A percentile compares a stretch with the other conserved stretches of the same genome.
Evolutionary conservation across 2,113 vertebrate species (phyloP).

Genomic region (Urocolius indicus): DNA sequence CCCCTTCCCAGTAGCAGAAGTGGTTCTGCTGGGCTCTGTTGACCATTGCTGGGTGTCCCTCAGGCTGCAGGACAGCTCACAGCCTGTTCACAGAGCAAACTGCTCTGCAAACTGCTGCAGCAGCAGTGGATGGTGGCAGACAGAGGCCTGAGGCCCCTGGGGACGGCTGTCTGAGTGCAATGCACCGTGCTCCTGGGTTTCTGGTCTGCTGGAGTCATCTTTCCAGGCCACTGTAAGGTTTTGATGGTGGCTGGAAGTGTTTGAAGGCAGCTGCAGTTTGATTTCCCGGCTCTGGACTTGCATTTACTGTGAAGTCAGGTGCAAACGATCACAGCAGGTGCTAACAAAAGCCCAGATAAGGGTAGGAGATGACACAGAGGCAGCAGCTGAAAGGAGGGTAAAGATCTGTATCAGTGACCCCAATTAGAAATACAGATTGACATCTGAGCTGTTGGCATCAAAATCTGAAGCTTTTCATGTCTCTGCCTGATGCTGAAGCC

Average conservation of each 20-base stretch:
- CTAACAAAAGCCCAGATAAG: background rate
- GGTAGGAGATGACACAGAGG: background rate
- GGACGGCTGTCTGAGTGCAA: background rate
- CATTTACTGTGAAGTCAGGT: background rate
- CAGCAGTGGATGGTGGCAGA: background rate
- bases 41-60: background rate
- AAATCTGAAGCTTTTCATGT: background rate
- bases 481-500: conserved; percentile 2
- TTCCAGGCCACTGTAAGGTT: background rate
- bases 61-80: background rate
- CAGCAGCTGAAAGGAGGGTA: background rate
- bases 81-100: background rate
- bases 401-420: background rate
- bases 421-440: background rate
- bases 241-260: background rate
- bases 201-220: background rate
- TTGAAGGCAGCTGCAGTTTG: background rate
- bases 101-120: background rate
- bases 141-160: background rate
- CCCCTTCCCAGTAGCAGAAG: no score
- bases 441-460: background rate
- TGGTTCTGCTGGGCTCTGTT: no score
- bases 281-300: background rate
- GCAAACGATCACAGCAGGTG: background rate
- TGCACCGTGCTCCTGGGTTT: background rate